Percentiles rank a stretch among this genome's conserved stretches.
Conservation (phyloP, 2,113 vertebrate species). For the Mellivora capensis region DNA sequence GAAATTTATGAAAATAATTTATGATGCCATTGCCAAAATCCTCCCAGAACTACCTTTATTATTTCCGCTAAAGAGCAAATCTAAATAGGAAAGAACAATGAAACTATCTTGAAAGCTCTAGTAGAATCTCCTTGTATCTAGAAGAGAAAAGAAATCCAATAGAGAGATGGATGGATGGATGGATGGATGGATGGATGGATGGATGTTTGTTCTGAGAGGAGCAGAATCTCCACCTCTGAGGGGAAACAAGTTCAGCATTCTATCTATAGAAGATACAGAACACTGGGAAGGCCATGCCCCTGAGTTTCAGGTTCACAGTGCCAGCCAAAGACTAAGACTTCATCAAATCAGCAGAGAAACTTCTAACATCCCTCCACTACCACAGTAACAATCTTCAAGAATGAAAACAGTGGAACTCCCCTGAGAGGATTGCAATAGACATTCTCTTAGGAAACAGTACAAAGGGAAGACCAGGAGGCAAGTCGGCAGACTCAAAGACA, state of each 20-base stretch:
- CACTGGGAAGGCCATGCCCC: background rate
- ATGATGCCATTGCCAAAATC: no score
- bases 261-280: background rate
- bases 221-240: background rate
- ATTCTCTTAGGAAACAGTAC: background rate
- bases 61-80: background rate
- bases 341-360: background rate
- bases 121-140: background rate
- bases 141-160: background rate
- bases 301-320: background rate
- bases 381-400: background rate
- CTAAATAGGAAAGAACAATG: background rate
- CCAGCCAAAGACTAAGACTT: background rate
- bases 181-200: background rate
- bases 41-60: background rate
- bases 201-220: background rate
- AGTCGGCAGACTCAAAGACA: background rate
- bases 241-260: accelerated
- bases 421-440: background rate
- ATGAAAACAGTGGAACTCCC: background rate
- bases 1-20: background rate
- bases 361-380: background rate
- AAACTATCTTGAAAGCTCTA: background rate
- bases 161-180: background rate
- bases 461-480: background rate